Base-by-base conservation (phyloP, 2,797 vertebrate genomes). In the Lagorchestes hirsutus region DNA sequence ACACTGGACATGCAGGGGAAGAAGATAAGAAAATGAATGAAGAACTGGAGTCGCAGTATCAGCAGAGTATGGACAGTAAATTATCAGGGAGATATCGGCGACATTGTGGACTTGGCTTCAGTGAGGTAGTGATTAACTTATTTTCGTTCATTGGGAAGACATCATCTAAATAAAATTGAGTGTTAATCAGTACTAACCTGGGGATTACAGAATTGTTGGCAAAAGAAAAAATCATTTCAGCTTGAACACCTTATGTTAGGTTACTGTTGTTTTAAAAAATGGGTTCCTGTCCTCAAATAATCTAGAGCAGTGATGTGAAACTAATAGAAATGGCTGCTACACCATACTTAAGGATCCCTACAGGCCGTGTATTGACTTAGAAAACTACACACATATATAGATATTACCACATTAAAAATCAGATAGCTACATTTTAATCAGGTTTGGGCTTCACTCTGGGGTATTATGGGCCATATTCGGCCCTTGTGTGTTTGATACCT, bases 101-200 rank as follows among this genome's bases (percentile, higher is more conserved):
- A 97, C 99, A 99, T 96, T 99, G 99, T 22, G 99, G 99, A 57
- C 99, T 99, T 67, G 99, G 99, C 22, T 99, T 99, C 98, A 99
- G 98, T 92, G 99, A 99, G 99, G 99, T 99, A 98, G 95, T 91
- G 92, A 93, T 55, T 94, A 94, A 94, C 90, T 92, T 91, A 59
- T 92, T 98, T 94, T 2, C 40, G 27, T 11, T 46, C 12, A 55
- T 55, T 91, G 54, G 55, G 82, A 94, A 59, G 67, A 93, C 87
- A 62, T 46, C 74, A 90, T 59, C 40, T 28, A 87, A 87, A 28
- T 87, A 87, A 27, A 87, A 87, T 50, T 87, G 74, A 87, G 24
- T 87, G 22, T 87, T 87, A 27, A 87, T 87, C 40, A 87, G 3
- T 46, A 28, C 40, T 87, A 27, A 87, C 13, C 40, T 87, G 40